Base-by-base conservation (phyloP, 2,113 vertebrate species). In the Vireo altiloquus region DNA sequence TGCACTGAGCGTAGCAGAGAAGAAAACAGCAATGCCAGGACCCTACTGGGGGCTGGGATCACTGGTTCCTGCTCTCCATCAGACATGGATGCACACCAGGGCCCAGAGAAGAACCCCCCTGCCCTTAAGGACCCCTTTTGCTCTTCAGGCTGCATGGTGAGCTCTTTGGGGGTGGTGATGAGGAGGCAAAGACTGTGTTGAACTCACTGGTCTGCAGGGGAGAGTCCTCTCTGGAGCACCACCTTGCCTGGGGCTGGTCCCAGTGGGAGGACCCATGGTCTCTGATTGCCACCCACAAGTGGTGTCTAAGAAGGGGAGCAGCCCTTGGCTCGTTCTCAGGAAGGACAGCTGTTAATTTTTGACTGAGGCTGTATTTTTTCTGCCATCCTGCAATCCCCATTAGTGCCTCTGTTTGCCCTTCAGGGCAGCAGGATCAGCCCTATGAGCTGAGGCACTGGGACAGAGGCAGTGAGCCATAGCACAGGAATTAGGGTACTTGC, bases 41-140 rank as follows among this genome's bases (percentile, higher is more conserved):
- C 15, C 14, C 18, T 74, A 0, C 28, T 53, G 46, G 21, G 24
- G 23, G 31, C 30, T 85, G 61, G 25, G 19, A 60, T 63, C 39
- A 33, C 30, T 81, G 82, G 65, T 91, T 97, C 93, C 92, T 95
- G 59, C 50, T 95, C 54, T 96, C 75, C 87, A 84, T 94, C 91
- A 95, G 66, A 20, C 13, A 3, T 6, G 39, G 90, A 15, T 28
- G 30, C 25, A 16, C 37, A 7, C 9, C 10, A 14, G n/a, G 31
- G 27, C 70, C 86, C 49, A 56, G 44, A 69, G 69, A 31, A 89
- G 61, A 33, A 68, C 35, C 5, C 8, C 18, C 56, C 50, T 74
- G 14, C 21, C 19, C 27, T 44, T 1, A 22, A 68, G 49, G 49
- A 80, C 15, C 2, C 5, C 2, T 90, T 90, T 25, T 66, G 21